These are phyloP conservation scores for Prionace glauca DNA, from an alignment of 2,797 vertebrate genomes.

Conservation along the genomic window DNA sequence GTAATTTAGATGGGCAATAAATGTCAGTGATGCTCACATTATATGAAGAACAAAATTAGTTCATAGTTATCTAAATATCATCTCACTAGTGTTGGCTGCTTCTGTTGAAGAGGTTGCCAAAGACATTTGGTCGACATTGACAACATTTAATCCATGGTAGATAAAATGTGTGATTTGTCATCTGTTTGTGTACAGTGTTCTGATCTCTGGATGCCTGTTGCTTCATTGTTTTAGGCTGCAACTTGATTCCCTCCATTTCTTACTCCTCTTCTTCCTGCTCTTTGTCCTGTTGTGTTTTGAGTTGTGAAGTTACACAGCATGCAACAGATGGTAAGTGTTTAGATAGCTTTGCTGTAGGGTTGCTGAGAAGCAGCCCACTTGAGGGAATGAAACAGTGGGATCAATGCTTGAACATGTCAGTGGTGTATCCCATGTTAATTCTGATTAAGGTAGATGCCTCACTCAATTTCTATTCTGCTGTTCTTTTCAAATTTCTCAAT, in stretches of 20 bases:
- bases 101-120: background rate
- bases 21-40: background rate
- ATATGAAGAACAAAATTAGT: background rate
- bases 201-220: background rate
- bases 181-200: background rate
- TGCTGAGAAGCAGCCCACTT: background rate
- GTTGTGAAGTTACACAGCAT: background rate
- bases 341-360: background rate
- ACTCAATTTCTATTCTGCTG: background rate
- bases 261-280: background rate
- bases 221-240: background rate
- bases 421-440: background rate
- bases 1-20: background rate
- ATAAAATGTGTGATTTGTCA: background rate
- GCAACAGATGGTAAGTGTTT: background rate
- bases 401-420: background rate
- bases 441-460: background rate
- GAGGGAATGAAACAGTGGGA: background rate
- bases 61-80: background rate
- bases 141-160: background rate
- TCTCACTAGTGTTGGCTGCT: background rate
- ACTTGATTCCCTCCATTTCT: background rate
- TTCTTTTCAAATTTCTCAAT: background rate
- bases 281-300: background rate
- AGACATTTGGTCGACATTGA: background rate